Evolutionary conservation across 2,797 vertebrate genomes (phyloP).

Genomic region (Hafferia zeledoni): DNA sequence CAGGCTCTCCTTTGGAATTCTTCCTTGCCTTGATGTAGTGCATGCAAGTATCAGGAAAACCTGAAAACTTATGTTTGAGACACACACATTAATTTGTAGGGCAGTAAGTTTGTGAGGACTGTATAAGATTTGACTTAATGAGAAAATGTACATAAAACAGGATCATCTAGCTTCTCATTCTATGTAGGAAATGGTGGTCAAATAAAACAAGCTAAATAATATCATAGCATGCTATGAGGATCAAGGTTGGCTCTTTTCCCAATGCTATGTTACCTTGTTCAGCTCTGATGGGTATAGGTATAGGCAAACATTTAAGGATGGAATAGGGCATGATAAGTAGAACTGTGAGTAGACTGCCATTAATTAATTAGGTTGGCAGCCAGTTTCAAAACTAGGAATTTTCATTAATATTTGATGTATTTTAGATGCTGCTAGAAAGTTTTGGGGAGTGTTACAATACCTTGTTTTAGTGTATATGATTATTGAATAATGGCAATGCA

Average conservation of each 20-base stretch:
- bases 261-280: neutral
- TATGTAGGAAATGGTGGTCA: conserved; percentile 3
- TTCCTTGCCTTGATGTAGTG: neutral
- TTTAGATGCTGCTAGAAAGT: neutral
- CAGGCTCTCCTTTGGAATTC: neutral
- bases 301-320: neutral
- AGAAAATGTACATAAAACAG: neutral
- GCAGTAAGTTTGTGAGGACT: neutral
- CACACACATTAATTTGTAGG: neutral
- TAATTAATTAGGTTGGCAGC: neutral
- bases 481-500: neutral
- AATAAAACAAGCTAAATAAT: conserved; percentile 13
- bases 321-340: neutral
- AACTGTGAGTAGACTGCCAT: neutral
- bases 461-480: neutral
- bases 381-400: neutral
- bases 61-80: neutral
- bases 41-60: neutral
- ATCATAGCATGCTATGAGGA: neutral
- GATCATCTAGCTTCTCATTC: neutral
- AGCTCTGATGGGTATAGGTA: neutral
- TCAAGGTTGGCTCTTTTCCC: neutral
- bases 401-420: neutral
- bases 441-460: neutral
- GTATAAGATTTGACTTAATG: neutral